Percentiles rank a stretch among this genome's conserved stretches.
phyloP scores from a whole-genome alignment of 2,113 vertebrate species.

The Electrona antarctica region DNA sequence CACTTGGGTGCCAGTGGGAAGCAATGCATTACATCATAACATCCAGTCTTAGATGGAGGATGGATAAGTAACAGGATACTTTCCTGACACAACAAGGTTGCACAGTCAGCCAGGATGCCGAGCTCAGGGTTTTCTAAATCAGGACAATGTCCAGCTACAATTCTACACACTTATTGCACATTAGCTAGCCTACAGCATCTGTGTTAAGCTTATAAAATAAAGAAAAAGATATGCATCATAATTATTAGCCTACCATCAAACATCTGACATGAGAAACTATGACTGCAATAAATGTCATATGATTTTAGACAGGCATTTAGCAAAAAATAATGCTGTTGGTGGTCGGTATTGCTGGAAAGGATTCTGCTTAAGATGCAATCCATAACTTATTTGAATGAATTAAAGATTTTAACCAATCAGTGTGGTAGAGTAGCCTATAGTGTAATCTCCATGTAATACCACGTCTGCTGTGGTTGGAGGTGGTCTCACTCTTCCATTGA shows the following conservation, averaged over 20 bases:
- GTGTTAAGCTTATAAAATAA: background rate
- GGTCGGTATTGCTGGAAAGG: no score
- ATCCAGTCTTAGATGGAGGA: conserved; percentile 21
- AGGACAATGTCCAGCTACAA: conserved; percentile 31
- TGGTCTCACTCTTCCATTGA: no score
- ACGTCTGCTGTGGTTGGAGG: no score
- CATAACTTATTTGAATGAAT: background rate
- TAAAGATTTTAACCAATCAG: background rate
- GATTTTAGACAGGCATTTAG: no score
- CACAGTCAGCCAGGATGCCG: conserved; percentile 38
- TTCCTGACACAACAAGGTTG: conserved; percentile 42
- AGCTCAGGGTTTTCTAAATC: conserved; percentile 43
- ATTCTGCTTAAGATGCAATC: background rate
- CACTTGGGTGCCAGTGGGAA: no score
- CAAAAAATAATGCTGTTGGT: no score
- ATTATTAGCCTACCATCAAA: no score
- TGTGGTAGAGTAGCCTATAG: no score
- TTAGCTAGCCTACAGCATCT: conserved; percentile 7
- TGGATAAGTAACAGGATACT: conserved; percentile 45
- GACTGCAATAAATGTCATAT: background rate
- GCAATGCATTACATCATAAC: background rate
- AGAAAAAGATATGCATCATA: no score
- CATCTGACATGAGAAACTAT: background rate
- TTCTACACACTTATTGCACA: conserved; percentile 13
- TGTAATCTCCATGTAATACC: no score